A percentile compares a stretch with the other conserved stretches of the same genome.
These are phyloP conservation scores for Panopea generosa DNA, from an alignment of 2,888 invertebrate genomes.

Conservation along the genomic window DNA sequence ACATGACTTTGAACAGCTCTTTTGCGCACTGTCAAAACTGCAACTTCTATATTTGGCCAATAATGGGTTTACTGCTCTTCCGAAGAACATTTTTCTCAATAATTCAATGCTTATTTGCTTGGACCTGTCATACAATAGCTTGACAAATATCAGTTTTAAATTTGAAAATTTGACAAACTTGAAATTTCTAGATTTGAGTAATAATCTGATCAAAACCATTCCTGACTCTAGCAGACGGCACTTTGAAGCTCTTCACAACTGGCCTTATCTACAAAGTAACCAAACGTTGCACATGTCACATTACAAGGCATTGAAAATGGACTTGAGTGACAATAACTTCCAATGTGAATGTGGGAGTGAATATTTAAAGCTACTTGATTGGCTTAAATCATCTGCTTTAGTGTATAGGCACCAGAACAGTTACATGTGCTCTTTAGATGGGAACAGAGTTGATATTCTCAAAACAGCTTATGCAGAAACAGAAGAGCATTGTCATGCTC, in stretches of 20 bases:
- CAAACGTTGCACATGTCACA: too few species aligned
- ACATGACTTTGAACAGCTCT: conserved; percentile 8
- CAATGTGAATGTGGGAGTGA: conserved; percentile 14
- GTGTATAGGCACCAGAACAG: neutral
- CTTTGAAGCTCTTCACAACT: neutral
- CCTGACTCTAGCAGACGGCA: neutral
- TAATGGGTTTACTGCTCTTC: conserved; percentile 6
- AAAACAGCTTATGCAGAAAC: neutral
- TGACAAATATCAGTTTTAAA: conserved; percentile 8
- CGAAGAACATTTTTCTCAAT: conserved; percentile 10
- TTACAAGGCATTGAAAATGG: neutral
- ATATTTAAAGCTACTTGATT: neutral
- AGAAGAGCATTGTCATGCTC: neutral
- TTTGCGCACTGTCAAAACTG: neutral
- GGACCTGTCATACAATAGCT: conserved; percentile 9
- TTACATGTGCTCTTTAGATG: conserved; percentile 14
- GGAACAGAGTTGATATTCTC: neutral
- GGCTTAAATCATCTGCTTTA: conserved; percentile 5
- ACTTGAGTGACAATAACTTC: conserved; percentile 9
- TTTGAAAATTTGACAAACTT: conserved; percentile 13
- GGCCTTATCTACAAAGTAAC: too few species aligned
- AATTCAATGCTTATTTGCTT: conserved; percentile 5
- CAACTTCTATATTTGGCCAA: conserved; percentile 5
- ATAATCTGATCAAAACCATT: conserved; percentile 6
- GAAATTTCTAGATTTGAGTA: conserved; percentile 12